A percentile compares a stretch with the other conserved stretches of the same genome.
phyloP scores from a whole-genome alignment of 2,113 vertebrate species.

The Aegotheles bennettii region DNA sequence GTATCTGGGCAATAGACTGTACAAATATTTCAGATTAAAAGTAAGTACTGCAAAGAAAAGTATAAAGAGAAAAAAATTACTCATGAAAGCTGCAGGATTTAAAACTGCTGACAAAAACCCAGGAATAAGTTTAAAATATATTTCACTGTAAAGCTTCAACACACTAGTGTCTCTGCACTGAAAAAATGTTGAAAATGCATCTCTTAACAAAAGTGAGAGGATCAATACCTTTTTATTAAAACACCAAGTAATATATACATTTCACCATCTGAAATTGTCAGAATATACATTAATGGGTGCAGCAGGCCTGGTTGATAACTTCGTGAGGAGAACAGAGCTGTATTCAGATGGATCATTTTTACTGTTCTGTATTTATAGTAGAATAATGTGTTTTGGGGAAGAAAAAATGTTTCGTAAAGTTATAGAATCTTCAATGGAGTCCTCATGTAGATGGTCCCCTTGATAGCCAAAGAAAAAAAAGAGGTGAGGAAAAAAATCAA shows the following conservation, averaged over 20 bases:
- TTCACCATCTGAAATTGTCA: neutral
- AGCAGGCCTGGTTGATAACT: neutral
- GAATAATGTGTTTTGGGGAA: neutral
- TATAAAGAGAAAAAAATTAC: neutral
- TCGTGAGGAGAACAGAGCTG: neutral
- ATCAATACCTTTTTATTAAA: neutral
- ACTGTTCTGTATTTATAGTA: neutral
- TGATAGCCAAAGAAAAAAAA: neutral
- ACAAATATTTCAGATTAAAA: neutral
- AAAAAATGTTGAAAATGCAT: neutral
- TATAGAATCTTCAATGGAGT: neutral
- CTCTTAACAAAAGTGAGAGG: neutral
- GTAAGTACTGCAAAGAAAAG: neutral
- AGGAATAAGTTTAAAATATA: neutral
- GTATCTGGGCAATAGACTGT: neutral
- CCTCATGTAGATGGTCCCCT: neutral
- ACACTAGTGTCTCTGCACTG: neutral
- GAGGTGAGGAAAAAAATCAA: neutral
- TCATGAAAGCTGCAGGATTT: neutral
- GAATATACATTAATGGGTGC: neutral
- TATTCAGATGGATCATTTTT: neutral
- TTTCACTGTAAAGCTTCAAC: neutral
- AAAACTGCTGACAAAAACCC: neutral
- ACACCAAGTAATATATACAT: neutral
- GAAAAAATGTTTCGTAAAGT: neutral